Percentiles rank a stretch among this genome's conserved stretches.
These are phyloP conservation scores for Brenthis daphne DNA, from an alignment of 2,888 invertebrate species.

Conservation along the genomic window DNA sequence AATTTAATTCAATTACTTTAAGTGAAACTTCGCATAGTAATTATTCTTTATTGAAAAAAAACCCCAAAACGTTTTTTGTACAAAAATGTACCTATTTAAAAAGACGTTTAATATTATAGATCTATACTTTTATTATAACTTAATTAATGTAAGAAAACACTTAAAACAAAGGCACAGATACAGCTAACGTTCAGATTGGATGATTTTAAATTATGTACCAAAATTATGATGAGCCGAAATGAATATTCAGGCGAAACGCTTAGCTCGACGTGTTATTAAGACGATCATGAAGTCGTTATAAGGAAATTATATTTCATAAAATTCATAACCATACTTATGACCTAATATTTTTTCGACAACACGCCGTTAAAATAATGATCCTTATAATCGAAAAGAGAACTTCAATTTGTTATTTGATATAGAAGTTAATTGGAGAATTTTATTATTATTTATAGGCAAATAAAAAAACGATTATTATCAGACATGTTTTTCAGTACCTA, in stretches of 20 bases:
- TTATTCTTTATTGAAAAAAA: too few species aligned
- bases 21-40: too few species aligned
- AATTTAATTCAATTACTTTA: too few species aligned
- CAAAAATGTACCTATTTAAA: too few species aligned
- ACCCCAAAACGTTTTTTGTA: too few species aligned
- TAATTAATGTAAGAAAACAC: slow-evolving; percentile 65
- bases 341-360: slow-evolving; percentile 77
- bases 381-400: slow-evolving; percentile 39
- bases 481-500: background rate
- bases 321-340: slow-evolving; percentile 79
- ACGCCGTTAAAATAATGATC: slow-evolving; percentile 71
- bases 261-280: slow-evolving; percentile 76
- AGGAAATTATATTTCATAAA: slow-evolving; percentile 80
- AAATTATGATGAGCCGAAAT: slow-evolving; percentile 78
- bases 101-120: background rate
- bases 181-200: slow-evolving; percentile 53
- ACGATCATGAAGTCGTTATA: slow-evolving; percentile 78
- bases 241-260: slow-evolving; percentile 80
- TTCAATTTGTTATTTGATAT: slow-evolving; percentile 43
- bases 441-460: background rate
- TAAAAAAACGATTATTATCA: slow-evolving; percentile 8
- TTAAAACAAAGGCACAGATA: slow-evolving; percentile 37
- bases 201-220: slow-evolving; percentile 77
- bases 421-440: slow-evolving; percentile 6
- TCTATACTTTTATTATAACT: slow-evolving; percentile 24